A percentile compares a stretch with the other conserved stretches of the same genome.
Evolutionary conservation across 2,797 vertebrate species (phyloP).

Genomic region (Poeciliopsis turneri): DNA sequence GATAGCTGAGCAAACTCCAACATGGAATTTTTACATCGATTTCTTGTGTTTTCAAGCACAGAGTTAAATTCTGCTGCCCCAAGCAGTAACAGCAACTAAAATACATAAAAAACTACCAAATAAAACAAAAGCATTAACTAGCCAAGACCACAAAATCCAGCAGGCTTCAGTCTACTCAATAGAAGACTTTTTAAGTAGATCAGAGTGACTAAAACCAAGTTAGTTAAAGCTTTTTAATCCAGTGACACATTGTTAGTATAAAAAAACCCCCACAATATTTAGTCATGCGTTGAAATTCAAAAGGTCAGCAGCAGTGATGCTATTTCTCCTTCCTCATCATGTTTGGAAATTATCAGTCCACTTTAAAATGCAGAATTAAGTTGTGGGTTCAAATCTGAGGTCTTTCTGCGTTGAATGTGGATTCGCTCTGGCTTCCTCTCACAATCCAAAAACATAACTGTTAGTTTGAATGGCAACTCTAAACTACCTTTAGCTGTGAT

Average conservation of each 20-base stretch:
- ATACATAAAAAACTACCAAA: conserved; percentile 6
- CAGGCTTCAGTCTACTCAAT: not conserved
- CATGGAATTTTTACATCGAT: not conserved
- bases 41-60: not conserved
- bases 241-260: not conserved
- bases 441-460: not conserved
- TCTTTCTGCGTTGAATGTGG: not conserved
- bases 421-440: not conserved
- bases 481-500: not conserved
- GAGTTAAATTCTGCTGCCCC: not conserved
- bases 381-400: not conserved
- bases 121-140: not conserved
- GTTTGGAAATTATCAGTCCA: not conserved
- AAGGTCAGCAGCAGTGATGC: not conserved
- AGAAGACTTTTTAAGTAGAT: not conserved
- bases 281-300: not conserved
- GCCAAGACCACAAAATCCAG: not conserved
- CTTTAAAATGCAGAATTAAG: not conserved
- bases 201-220: not conserved
- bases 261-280: not conserved
- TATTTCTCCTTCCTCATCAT: not conserved
- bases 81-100: not conserved
- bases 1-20: conserved; percentile 29
- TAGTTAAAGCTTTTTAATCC: not conserved
- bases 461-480: not conserved